These are phyloP conservation scores for Bruchidius siliquastri DNA, from an alignment of 2,888 invertebrate species.

Conservation along the genomic window DNA sequence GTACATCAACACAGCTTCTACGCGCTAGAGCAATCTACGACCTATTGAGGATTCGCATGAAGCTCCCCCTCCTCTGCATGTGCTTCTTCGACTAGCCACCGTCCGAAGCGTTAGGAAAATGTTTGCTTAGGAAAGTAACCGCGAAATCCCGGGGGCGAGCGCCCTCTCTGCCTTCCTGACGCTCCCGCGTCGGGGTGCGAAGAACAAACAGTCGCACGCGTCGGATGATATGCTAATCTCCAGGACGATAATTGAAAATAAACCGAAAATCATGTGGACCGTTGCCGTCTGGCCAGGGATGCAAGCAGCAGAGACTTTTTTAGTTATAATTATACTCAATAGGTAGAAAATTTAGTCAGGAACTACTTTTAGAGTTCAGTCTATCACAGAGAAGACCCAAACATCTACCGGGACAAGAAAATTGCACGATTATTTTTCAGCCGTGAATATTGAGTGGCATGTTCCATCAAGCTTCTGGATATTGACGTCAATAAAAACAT, in stretches of 20 bases:
- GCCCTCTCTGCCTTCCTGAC: not conserved
- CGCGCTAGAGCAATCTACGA: not conserved
- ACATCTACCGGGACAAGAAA: too few relatives aligned
- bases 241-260: constrained; percentile 38
- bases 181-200: constrained; percentile 16
- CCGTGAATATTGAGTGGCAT: too few relatives aligned
- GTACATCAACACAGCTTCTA: not conserved
- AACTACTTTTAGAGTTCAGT: too few relatives aligned
- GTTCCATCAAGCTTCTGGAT: too few relatives aligned
- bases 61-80: not conserved
- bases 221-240: constrained; percentile 38
- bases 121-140: constrained; percentile 19
- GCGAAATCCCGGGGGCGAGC: constrained; percentile 7
- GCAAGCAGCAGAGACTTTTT: too few relatives aligned
- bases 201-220: constrained; percentile 34
- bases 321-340: too few relatives aligned
- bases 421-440: too few relatives aligned
- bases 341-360: too few relatives aligned
- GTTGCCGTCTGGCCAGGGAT: not conserved
- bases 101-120: constrained; percentile 16
- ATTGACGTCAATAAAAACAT: too few relatives aligned
- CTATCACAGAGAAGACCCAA: too few relatives aligned
- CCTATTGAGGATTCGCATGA: not conserved
- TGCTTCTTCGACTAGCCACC: not conserved
- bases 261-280: constrained; percentile 22